phyloP scores from a whole-genome alignment of 2,113 vertebrate genomes.

The Nothobranchius furzeri region DNA sequence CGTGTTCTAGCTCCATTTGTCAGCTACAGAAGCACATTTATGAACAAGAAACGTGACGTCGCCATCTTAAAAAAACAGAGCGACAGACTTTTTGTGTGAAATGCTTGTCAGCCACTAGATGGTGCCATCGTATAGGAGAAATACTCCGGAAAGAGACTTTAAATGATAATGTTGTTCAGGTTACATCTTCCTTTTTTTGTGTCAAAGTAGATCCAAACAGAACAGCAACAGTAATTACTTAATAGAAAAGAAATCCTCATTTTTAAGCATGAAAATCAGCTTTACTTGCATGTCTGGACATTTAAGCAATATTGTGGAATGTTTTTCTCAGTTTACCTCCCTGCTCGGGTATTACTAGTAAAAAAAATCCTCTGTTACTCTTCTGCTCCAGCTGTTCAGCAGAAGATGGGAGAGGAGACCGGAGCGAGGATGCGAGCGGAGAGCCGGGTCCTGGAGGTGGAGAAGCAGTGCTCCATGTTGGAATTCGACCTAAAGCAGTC shows the following conservation, averaged over 20 bases:
- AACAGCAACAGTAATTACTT: no score
- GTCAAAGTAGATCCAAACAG: no score
- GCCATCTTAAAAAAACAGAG: no score
- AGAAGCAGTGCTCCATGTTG: slow-evolving; percentile 97
- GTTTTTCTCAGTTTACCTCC: background rate
- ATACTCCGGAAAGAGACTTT: no score
- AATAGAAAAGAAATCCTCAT: no score
- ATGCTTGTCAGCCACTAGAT: no score
- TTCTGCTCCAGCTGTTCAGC: slow-evolving; percentile 86
- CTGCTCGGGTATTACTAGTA: background rate
- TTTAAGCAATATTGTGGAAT: background rate
- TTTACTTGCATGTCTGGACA: background rate
- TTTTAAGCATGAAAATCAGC: no score
- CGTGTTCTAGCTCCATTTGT: no score
- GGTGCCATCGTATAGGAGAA: no score
- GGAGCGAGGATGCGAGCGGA: slow-evolving; percentile 90
- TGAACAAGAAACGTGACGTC: no score
- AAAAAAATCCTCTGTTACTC: background rate
- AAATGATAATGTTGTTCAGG: background rate
- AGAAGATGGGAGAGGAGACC: slow-evolving; percentile 93
- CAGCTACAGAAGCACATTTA: no score
- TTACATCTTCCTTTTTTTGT: background rate
- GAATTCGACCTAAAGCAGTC: slow-evolving; percentile 98
- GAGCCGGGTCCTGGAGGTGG: slow-evolving; percentile 91
- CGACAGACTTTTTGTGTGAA: no score